Conservation (phyloP, 2,113 vertebrate species). For the Turdus rufiventris region DNA sequence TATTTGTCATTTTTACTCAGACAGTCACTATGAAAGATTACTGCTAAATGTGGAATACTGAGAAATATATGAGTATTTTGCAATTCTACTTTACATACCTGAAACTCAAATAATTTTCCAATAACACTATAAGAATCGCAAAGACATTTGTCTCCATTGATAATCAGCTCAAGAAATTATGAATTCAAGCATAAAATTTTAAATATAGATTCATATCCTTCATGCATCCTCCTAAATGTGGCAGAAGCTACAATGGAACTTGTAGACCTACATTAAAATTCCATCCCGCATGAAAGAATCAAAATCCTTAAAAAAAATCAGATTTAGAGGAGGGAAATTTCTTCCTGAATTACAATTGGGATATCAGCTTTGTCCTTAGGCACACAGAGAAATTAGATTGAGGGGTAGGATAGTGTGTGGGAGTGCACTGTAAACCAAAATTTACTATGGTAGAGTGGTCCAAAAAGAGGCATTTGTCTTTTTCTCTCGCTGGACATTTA, state of each 20-base stretch:
- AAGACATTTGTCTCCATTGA: not conserved
- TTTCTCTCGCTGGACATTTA: not conserved
- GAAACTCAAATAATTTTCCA: not conserved
- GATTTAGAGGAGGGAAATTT: not conserved
- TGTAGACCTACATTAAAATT: not conserved
- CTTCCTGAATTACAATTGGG: not conserved
- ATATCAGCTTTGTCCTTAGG: not conserved
- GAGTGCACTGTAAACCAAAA: not conserved
- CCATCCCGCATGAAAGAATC: not conserved
- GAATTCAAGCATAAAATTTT: not conserved
- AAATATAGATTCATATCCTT: not conserved
- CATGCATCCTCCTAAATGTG: not conserved
- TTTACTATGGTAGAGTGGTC: not conserved
- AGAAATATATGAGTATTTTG: not conserved
- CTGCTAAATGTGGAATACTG: not conserved
- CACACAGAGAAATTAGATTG: not conserved
- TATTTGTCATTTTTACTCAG: not conserved
- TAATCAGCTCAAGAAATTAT: not conserved
- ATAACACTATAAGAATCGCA: not conserved
- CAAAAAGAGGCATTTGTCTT: not conserved
- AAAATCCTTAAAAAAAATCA: not conserved
- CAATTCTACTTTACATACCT: not conserved
- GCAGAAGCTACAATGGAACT: not conserved
- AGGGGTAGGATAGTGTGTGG: rapidly evolving
- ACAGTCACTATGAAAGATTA: not conserved